Base-by-base conservation (phyloP, 2,113 vertebrate species). In the Chrysochloris asiatica region DNA sequence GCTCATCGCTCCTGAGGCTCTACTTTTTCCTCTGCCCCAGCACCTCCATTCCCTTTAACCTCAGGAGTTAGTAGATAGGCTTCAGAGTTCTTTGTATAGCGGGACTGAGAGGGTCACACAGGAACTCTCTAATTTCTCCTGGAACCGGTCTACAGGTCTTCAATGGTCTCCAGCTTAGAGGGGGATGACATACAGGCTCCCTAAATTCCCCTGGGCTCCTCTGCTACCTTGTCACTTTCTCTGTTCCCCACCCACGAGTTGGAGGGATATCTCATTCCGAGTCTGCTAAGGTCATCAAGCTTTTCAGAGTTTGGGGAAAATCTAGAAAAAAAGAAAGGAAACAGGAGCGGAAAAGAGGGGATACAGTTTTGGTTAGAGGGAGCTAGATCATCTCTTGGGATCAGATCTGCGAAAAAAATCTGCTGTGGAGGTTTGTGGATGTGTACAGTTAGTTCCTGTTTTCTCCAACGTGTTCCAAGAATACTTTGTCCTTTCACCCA, bases 1-100 rank as follows among this genome's bases (percentile, higher is more conserved):
- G 96, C 96, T 97, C 97, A 97, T 98, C 79, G 92, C 96, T 98
- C 97, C n/a, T 97, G 98, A 98, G 98, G 97, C 91, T 92, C 84
- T 86, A 79, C 0, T 87, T 45, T 77, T 80, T 85, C 43, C 36
- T 75, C 54, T 13, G n/a, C 14, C 33, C 33, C 4, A 11, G 65
- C 83, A 76, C 36, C 79, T 81, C 54, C 33, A 48, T 22, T 90
- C 30, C 28, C 50, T 90, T 56, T 52, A 86, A 93, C 83, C 61
- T 69, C 73, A 9, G 54, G 48, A 95, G 41, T 4, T 77, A 54
- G 16, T 69, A 26, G 67, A 50, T 3, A 67, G 52, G 63, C 43
- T 36, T 63, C 52, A 14, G 83, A 54, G 36, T 38, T 73, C 61
- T 83, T 59, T 76, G 72, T 72, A 86, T 11, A 56, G 72, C 1